These are phyloP conservation scores for Scleropages formosus DNA, from an alignment of 2,797 vertebrate genomes.

Conservation along the genomic window DNA sequence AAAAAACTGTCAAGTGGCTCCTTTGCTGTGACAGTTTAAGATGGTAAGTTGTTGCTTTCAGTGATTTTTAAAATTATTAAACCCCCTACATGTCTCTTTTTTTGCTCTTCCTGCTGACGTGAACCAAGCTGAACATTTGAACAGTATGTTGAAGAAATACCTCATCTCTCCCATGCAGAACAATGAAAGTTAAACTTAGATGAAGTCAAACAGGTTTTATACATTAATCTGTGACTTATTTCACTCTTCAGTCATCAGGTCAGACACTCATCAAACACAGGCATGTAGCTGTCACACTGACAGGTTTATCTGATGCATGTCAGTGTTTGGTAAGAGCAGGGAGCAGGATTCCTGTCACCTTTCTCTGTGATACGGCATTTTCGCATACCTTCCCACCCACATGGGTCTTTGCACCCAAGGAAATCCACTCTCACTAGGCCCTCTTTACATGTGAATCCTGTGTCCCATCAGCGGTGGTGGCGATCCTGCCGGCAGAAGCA, in stretches of 20 bases:
- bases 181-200: not conserved
- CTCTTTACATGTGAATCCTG: no score
- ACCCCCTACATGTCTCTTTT: no score
- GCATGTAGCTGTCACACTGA: not conserved
- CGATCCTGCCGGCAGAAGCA: constrained; percentile 62
- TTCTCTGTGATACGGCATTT: not conserved
- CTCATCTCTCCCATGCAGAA: no score
- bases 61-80: constrained; percentile 20
- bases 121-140: constrained; percentile 5
- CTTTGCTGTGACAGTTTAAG: not conserved
- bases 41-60: not conserved
- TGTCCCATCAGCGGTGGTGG: constrained; percentile 78
- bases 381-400: not conserved
- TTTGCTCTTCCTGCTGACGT: no score
- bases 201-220: not conserved
- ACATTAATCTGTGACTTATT: not conserved
- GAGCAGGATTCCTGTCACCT: not conserved
- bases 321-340: not conserved
- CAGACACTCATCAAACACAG: no score
- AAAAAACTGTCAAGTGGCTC: no score
- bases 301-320: not conserved
- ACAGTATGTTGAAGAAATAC: no score
- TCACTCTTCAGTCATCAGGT: not conserved
- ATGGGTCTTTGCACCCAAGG: not conserved
- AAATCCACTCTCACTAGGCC: not conserved